These are phyloP conservation scores for Nomada flava DNA, from an alignment of 2,888 invertebrate genomes.

Conservation along the genomic window DNA sequence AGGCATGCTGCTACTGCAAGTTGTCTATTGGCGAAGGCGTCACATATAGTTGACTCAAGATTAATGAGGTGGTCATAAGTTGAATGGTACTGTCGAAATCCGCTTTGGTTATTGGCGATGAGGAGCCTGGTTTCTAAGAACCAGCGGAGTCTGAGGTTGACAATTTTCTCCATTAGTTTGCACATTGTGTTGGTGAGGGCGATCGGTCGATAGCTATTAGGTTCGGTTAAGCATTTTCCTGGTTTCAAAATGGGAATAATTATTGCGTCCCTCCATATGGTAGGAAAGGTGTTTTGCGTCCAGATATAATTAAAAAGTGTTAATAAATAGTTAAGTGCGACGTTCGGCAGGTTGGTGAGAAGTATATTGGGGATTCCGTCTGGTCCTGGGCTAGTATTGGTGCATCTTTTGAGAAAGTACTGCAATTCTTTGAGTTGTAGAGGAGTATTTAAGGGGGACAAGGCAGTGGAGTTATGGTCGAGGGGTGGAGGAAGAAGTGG, in stretches of 20 bases:
- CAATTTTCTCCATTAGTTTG: conserved; percentile 19
- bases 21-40: no score
- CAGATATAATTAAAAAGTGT: conserved; percentile 1
- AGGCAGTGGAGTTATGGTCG: not conserved
- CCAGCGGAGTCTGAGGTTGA: conserved; percentile 13
- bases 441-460: not conserved
- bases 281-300: not conserved
- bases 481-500: not conserved
- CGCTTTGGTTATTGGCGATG: no score
- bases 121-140: not conserved
- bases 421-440: not conserved
- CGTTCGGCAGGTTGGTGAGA: not conserved
- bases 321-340: not conserved
- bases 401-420: not conserved
- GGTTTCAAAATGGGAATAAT: conserved; percentile 22
- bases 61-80: no score
- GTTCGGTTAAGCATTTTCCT: not conserved
- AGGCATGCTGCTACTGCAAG: no score
- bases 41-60: no score
- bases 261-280: not conserved
- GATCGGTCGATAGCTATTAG: conserved; percentile 18
- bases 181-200: conserved; percentile 14
- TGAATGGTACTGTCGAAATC: no score
- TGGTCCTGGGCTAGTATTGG: not conserved
- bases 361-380: not conserved